phyloP scores from a whole-genome alignment of 35 echinoderm and acorn worm genomes.

The Apostichopus parvimensis region DNA sequence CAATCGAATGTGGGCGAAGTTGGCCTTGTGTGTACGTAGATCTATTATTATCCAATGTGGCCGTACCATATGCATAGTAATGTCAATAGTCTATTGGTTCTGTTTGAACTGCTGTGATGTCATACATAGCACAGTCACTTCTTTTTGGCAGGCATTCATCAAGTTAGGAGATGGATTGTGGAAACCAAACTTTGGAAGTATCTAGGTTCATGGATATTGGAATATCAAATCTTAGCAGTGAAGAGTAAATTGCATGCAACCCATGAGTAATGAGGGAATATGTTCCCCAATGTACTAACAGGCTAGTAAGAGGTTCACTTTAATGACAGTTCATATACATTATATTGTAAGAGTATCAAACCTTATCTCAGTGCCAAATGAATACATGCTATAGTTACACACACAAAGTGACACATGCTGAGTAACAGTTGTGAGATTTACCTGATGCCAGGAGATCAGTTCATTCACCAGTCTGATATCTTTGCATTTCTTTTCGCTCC shows the following conservation, averaged over 20 bases:
- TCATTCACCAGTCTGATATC: too few species aligned
- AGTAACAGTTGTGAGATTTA: too few species aligned
- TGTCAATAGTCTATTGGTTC: background rate
- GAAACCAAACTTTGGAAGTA: background rate
- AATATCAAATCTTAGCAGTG: background rate
- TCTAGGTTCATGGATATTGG: background rate
- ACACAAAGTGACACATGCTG: too few species aligned
- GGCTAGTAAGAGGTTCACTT: too few species aligned
- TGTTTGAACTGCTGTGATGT: background rate
- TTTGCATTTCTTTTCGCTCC: too few species aligned
- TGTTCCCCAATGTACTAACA: background rate
- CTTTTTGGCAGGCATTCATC: background rate
- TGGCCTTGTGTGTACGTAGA: background rate
- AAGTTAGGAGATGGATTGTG: background rate
- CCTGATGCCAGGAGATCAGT: too few species aligned
- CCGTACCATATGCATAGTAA: background rate
- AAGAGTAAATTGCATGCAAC: too few species aligned
- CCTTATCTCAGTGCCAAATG: too few species aligned
- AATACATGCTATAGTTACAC: too few species aligned
- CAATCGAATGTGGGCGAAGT: background rate
- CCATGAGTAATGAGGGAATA: too few species aligned
- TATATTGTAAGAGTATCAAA: too few species aligned
- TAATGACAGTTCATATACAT: too few species aligned
- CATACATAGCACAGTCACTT: background rate
- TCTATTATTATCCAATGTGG: background rate